Evolutionary conservation across 2,113 vertebrate species (phyloP).

Genomic region (Dissostichus mawsoni): DNA sequence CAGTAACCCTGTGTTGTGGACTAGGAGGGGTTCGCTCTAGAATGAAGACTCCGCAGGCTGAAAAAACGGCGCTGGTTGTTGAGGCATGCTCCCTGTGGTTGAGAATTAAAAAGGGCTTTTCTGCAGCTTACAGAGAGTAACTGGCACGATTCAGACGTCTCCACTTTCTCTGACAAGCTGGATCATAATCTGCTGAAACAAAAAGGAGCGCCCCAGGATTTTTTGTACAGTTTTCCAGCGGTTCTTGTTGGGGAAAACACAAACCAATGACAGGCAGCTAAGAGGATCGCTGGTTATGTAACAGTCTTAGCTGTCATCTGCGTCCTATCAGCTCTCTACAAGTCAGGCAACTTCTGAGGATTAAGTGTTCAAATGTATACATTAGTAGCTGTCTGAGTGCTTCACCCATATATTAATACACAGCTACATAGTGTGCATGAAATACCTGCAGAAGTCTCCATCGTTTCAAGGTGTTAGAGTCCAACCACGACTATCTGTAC

Average conservation of each 20-base stretch:
- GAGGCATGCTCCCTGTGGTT: slow-evolving; percentile 42
- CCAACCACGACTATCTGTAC: background rate
- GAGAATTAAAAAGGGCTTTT: slow-evolving; percentile 50
- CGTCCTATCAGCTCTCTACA: slow-evolving; percentile 18
- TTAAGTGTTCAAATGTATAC: background rate
- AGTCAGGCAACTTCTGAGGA: background rate
- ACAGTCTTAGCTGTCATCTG: slow-evolving; percentile 43
- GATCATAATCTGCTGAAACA: slow-evolving; percentile 2
- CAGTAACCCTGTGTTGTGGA: too few relatives aligned
- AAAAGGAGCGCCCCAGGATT: background rate
- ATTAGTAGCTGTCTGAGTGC: background rate
- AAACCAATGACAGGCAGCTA: slow-evolving; percentile 45
- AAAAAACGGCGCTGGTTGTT: slow-evolving; percentile 25
- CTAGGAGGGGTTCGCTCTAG: too few relatives aligned
- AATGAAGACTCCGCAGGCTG: slow-evolving; percentile 2
- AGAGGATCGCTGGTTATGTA: slow-evolving; percentile 62
- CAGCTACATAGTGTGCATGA: background rate
- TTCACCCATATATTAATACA: background rate
- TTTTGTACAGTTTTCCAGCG: too few relatives aligned
- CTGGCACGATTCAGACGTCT: slow-evolving; percentile 31
- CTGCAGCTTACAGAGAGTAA: slow-evolving; percentile 38
- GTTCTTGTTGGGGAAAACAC: slow-evolving; percentile 14
- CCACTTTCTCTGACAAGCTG: slow-evolving; percentile 30
- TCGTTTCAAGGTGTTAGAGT: background rate
- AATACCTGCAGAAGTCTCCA: background rate